phyloP scores from a whole-genome alignment of 2,113 vertebrate genomes.

The Elachura formosa region DNA sequence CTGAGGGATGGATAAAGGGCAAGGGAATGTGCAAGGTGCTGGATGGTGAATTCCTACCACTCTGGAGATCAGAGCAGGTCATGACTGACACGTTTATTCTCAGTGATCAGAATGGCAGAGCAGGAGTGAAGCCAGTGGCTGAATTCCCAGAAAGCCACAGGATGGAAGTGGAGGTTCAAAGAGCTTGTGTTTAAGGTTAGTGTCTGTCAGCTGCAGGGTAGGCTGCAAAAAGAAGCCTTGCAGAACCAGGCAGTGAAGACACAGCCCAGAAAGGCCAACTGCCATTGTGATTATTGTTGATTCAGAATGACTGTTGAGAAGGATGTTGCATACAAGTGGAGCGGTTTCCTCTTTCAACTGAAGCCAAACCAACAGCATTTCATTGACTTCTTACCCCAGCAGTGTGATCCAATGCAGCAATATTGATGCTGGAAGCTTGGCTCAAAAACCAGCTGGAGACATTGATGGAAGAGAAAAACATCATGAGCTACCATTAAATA shows the following conservation, averaged over 20 bases:
- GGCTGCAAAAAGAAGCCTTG: neutral
- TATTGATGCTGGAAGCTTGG: neutral
- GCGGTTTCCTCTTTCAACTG: constrained; percentile 47
- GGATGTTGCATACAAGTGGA: constrained; percentile 29
- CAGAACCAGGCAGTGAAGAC: neutral
- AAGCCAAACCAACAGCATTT: neutral
- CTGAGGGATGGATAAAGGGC: neutral
- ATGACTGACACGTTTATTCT: neutral
- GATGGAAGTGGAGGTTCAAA: neutral
- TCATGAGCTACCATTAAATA: neutral
- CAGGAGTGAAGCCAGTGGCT: neutral
- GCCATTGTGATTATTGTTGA: neutral
- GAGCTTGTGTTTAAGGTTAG: neutral
- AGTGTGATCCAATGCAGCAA: neutral
- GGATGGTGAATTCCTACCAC: neutral
- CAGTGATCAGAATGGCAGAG: neutral
- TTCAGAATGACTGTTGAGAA: constrained; percentile 14
- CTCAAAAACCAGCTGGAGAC: neutral
- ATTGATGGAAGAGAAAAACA: neutral
- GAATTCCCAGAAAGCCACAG: neutral
- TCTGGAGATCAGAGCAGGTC: neutral
- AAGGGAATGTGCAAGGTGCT: neutral
- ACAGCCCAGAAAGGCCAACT: neutral
- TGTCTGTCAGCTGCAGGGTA: neutral
- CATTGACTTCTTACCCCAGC: neutral